Conservation (phyloP, 2,888 invertebrate genomes). For the Catocala sponsa region DNA sequence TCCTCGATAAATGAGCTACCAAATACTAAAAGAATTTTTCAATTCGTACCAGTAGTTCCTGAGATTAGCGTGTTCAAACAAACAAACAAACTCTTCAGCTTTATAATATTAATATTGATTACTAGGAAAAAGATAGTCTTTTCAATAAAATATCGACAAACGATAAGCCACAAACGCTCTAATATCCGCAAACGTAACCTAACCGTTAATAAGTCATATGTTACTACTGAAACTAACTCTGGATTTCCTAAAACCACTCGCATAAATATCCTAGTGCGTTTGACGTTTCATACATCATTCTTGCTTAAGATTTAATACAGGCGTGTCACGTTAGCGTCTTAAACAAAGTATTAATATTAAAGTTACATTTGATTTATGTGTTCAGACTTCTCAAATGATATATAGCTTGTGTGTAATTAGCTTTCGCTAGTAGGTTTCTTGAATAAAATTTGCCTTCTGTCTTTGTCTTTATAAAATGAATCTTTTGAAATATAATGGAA, state of each 20-base stretch:
- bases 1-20: too few relatives aligned
- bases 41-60: too few relatives aligned
- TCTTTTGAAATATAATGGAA: too few relatives aligned
- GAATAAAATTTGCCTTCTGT: too few relatives aligned
- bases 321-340: conserved; percentile 22
- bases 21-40: too few relatives aligned
- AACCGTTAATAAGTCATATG: conserved; percentile 15
- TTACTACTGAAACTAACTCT: conserved; percentile 31
- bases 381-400: conserved; percentile 23
- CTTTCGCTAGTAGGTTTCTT: not conserved
- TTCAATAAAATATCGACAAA: too few relatives aligned
- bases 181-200: not conserved
- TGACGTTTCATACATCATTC: conserved; percentile 43
- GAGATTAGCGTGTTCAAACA: too few relatives aligned
- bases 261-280: conserved; percentile 40
- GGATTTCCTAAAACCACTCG: conserved; percentile 30
- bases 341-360: conserved; percentile 36
- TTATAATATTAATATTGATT: too few relatives aligned
- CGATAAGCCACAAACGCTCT: not conserved
- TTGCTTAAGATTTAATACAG: conserved; percentile 25
- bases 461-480: too few relatives aligned
- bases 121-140: too few relatives aligned
- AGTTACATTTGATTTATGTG: conserved; percentile 36
- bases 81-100: too few relatives aligned
- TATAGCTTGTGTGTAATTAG: conserved; percentile 21